Evolutionary conservation across 2,888 invertebrate genomes (phyloP), one percentile per base, ranked within the genome.

Genomic region (Tipula lateralis): DNA sequence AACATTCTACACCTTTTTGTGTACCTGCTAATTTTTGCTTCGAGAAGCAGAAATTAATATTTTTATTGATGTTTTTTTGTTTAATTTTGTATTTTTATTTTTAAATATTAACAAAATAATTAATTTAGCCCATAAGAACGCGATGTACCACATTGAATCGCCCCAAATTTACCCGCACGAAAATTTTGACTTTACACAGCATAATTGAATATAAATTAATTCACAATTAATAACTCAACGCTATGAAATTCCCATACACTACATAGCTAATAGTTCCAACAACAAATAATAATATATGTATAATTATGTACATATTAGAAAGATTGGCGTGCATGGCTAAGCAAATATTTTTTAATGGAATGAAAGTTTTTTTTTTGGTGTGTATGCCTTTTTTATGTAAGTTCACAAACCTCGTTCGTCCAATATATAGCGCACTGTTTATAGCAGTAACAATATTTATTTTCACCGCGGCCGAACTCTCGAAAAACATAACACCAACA

Each of bases 251-350:
- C 24, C 66, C 24, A 24, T 66, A 66, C 66, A 24, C 2, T 24
- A 44, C 16, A 44, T 16, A 66, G 7, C 9, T 24, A n/a, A n/a
- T n/a, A 44, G 32, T 44, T 7, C 1, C 6, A n/a, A n/a, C 9
- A 19, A 66, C 66, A 66, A 66, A 66, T n/a, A n/a, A n/a, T n/a
- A n/a, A n/a, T 66, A 66, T 24, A 1, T 66, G 7, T 50, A 7
- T 44, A 39, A 39, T 44, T 50, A 50, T 16, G n/a, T 24, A 24
- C 24, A 24, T 24, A 12, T 66, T 66, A 7, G 66, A 24, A 66
- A 66, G 24, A 66, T 19, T 66, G 66, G 66, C 66, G 66, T 66
- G 66, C 66, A 66, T 66, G 66, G 66, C 66, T 66, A 66, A 66
- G 66, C 66, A 66, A 50, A 50, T 50, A 24, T 66, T 66, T 66